phyloP scores from a whole-genome alignment of 92 coral and sea anemone genomes.

The Porites evermanni region DNA sequence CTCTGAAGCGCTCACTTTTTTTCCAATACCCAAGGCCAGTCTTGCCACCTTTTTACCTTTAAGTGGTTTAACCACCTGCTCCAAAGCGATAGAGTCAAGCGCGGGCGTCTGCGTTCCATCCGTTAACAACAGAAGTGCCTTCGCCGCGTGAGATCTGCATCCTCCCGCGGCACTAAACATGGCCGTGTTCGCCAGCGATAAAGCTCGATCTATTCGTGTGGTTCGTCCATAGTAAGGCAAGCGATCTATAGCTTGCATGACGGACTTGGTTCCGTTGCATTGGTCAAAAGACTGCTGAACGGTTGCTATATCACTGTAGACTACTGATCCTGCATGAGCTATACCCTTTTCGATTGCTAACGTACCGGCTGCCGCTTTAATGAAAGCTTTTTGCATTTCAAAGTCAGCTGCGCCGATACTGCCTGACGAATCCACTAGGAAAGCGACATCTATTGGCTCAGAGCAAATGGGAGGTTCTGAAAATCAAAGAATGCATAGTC shows the following conservation, averaged over 20 bases:
- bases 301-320: slow-evolving; percentile 62
- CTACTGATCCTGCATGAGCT: slow-evolving; percentile 55
- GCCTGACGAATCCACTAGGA: slow-evolving; percentile 67
- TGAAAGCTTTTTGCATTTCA: slow-evolving; percentile 60
- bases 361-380: slow-evolving; percentile 48
- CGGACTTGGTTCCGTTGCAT: slow-evolving; percentile 29
- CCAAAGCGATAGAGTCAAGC: slow-evolving; percentile 62
- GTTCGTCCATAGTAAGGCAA: slow-evolving; percentile 72
- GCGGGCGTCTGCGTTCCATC: slow-evolving; percentile 78
- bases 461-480: slow-evolving; percentile 44
- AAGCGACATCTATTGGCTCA: slow-evolving; percentile 61
- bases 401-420: slow-evolving; percentile 65
- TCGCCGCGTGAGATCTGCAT: slow-evolving; percentile 70
- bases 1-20: slow-evolving; percentile 50
- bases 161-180: slow-evolving; percentile 68
- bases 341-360: slow-evolving; percentile 42
- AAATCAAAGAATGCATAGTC: no score
- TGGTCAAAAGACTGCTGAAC: slow-evolving; percentile 30
- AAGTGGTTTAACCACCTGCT: slow-evolving; percentile 65
- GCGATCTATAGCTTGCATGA: slow-evolving; percentile 41
- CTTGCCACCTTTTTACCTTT: slow-evolving; percentile 62
- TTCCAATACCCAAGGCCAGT: slow-evolving; percentile 73
- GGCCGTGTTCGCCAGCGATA: slow-evolving; percentile 57
- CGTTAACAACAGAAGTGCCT: slow-evolving; percentile 70
- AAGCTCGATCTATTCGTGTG: slow-evolving; percentile 72